Base-by-base conservation (phyloP, 2,797 vertebrate genomes). In the Premnoplex brunnescens region DNA sequence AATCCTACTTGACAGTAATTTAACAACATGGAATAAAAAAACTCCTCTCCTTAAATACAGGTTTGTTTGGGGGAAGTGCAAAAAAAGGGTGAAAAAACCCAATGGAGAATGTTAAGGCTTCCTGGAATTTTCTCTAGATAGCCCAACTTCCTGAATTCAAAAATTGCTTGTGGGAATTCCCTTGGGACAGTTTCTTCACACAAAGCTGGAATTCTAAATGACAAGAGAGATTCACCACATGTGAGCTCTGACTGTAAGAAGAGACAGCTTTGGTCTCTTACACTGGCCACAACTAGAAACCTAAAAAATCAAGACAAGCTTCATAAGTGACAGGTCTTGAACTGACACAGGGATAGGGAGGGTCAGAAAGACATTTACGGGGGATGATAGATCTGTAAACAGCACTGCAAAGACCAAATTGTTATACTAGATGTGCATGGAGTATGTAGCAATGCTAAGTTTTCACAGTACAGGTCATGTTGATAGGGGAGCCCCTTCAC, bases 201-300 rank as follows among this genome's bases (percentile, higher is more conserved):
- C 7, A 36, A n/a, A 1, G 22, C 44, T 51, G 20, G 27, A 75
- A 75, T 75, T 79, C 23, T 75, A 36, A 36, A 75, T 22, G 11
- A n/a, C 5, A 30, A 24, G 5, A 36, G 19, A 28, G 12, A 13
- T 18, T 17, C 11, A 30, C 7, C 14, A 34, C 1, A 0, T 27
- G 8, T 72, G n/a, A 41, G 9, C 15, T 77, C 74, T 58, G 34
- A 44, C 36, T 78, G 12, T 27, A 22, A 59, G 36, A 54, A 55
- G 28, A 73, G 37, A 21, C 11, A 39, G 8, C 14, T 75, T 75
- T 41, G 13, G 44, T 22, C 19, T 59, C 14, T 22, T 27, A 37
- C 16, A 1, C 18, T 67, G n/a, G 19, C n/a, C 54, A 72, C 68
- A 91, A 55, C 23, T 49, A 13, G 21, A 63, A 51, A 71, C 7